Evolutionary conservation across 2,888 invertebrate genomes (phyloP).

Genomic region (Calameuta filiformis): DNA sequence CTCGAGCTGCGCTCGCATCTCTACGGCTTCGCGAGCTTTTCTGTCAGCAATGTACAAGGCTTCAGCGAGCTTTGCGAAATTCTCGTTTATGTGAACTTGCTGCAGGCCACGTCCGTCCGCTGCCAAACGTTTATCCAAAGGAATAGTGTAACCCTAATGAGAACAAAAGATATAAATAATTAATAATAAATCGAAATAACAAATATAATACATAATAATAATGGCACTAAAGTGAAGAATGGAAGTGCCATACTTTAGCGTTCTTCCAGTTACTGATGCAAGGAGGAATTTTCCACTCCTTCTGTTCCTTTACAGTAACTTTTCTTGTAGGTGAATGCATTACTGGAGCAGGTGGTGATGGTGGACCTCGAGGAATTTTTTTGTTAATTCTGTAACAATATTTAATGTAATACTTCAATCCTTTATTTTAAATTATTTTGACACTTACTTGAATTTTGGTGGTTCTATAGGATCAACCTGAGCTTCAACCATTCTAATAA

Average conservation of each 20-base stretch:
- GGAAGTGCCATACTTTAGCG: constrained; percentile 77
- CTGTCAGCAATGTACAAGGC: constrained; percentile 97
- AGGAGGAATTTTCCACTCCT: constrained; percentile 99
- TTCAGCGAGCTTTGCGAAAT: constrained; percentile 98
- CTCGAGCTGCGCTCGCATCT: constrained; percentile 94
- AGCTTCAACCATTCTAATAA: constrained; percentile 94
- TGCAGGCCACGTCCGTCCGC: constrained; percentile 98
- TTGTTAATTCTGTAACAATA: constrained; percentile 84
- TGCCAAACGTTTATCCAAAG: constrained; percentile 96
- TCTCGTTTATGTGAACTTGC: constrained; percentile 98
- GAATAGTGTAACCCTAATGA: constrained; percentile 89
- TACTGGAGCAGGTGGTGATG: constrained; percentile 98
- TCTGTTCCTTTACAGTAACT: constrained; percentile 98
- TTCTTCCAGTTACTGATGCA: constrained; percentile 99
- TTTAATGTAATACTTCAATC: neutral
- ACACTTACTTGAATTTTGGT: constrained; percentile 83
- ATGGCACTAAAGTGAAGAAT: neutral
- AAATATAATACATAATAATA: neutral
- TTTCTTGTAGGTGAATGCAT: constrained; percentile 98
- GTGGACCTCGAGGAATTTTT: constrained; percentile 98
- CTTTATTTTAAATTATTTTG: neutral
- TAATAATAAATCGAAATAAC: constrained; percentile 1
- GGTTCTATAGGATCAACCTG: constrained; percentile 99
- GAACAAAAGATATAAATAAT: neutral
- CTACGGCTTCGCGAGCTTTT: constrained; percentile 97